These are phyloP conservation scores for Manacus vitellinus DNA, from an alignment of 2,113 vertebrate species.

Conservation along the genomic window DNA sequence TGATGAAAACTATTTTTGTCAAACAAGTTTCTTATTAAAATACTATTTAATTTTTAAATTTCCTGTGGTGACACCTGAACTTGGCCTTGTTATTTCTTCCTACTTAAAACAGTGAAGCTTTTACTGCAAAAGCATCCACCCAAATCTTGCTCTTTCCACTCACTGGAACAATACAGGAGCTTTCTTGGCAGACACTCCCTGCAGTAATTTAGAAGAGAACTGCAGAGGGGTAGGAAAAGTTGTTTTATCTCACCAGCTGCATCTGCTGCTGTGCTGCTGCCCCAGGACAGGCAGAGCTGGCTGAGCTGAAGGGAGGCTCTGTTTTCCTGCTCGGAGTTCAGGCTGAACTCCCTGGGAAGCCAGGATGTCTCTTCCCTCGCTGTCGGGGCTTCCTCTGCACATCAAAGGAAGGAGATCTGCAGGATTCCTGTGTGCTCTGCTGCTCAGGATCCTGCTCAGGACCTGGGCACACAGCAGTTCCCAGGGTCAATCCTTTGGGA, in stretches of 20 bases:
- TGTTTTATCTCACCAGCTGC: not conserved
- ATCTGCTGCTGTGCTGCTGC: not conserved
- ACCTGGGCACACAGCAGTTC: not conserved
- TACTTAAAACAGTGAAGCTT: not conserved
- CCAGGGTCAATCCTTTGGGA: not conserved
- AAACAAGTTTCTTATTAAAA: conserved; percentile 49
- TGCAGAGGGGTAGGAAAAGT: not conserved
- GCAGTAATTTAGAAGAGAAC: not conserved
- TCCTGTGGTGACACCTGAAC: not conserved
- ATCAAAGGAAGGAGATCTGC: not conserved
- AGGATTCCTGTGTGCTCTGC: not conserved
- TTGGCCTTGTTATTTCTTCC: not conserved
- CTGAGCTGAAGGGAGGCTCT: not conserved
- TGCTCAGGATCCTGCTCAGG: not conserved
- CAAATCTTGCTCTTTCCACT: not conserved
- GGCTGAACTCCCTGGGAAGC: not conserved
- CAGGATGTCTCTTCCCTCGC: not conserved
- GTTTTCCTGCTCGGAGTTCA: not conserved
- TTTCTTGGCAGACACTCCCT: not conserved
- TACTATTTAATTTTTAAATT: conserved; percentile 35
- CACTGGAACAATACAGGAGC: not conserved
- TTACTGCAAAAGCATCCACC: not conserved
- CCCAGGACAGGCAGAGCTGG: not conserved
- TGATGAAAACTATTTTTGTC: conserved; percentile 2
- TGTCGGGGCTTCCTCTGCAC: not conserved